Conservation (phyloP, 2,888 invertebrate species). For the Netelia virgata region DNA sequence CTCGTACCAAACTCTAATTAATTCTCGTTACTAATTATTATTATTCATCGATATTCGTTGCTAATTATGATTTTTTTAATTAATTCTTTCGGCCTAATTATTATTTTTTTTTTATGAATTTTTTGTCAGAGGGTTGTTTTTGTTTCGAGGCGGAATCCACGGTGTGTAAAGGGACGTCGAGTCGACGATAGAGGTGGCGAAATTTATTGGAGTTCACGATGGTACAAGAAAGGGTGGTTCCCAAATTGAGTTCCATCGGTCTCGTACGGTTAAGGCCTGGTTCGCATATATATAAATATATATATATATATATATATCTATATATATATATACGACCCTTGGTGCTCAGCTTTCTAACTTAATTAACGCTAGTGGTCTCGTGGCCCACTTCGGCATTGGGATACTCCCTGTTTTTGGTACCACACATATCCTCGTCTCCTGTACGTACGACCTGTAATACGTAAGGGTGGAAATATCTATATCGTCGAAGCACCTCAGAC, state of each 20-base stretch:
- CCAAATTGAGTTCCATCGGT: slow-evolving; percentile 67
- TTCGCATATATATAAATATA: slow-evolving; percentile 4
- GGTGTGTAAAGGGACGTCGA: slow-evolving; percentile 46
- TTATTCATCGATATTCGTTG: no score
- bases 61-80: no score
- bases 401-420: slow-evolving; percentile 55
- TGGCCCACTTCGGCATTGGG: slow-evolving; percentile 60
- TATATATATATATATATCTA: not conserved
- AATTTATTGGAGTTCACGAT: slow-evolving; percentile 67
- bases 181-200: slow-evolving; percentile 61
- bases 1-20: no score
- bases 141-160: not conserved
- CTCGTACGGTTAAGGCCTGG: slow-evolving; percentile 48
- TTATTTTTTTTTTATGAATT: no score
- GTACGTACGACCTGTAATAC: not conserved
- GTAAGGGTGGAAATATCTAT: slow-evolving; percentile 25
- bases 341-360: slow-evolving; percentile 57
- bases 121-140: no score
- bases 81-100: no score
- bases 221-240: slow-evolving; percentile 65
- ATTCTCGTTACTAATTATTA: no score
- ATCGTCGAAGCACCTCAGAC: slow-evolving; percentile 27
- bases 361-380: slow-evolving; percentile 67
- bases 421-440: slow-evolving; percentile 26
- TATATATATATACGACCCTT: slow-evolving; percentile 1